phyloP scores from a whole-genome alignment of 2,888 invertebrate genomes.

The Erynnis tages region DNA sequence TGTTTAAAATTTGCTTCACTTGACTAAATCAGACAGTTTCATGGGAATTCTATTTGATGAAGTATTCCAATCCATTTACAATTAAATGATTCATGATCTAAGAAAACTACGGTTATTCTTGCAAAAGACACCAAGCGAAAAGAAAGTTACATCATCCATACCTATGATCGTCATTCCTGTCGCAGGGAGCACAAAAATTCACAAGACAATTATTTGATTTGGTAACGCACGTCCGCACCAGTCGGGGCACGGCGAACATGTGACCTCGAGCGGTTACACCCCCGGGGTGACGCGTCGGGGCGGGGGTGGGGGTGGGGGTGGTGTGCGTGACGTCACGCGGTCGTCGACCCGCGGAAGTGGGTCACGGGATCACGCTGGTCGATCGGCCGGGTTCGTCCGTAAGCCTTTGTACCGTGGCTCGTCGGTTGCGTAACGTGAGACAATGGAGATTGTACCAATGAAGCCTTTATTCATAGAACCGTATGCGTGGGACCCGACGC shows the following conservation, averaged over 20 bases:
- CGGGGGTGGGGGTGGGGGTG: constrained; percentile 43
- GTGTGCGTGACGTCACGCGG: constrained; percentile 72
- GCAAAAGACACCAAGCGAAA: constrained; percentile 9
- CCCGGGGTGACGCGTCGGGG: constrained; percentile 57
- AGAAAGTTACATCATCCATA: constrained; percentile 51
- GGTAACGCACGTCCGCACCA: constrained; percentile 52
- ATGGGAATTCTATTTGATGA: no score
- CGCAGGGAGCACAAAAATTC: constrained; percentile 38
- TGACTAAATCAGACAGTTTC: no score
- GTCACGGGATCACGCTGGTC: constrained; percentile 67
- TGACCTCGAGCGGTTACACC: constrained; percentile 74
- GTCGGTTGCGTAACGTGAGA: constrained; percentile 16
- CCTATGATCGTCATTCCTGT: constrained; percentile 66
- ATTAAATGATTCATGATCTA: no score
- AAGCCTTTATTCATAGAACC: constrained; percentile 8
- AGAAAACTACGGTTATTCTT: no score
- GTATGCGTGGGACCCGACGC: not conserved
- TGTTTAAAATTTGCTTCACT: no score
- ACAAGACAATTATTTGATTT: constrained; percentile 36
- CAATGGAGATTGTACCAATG: constrained; percentile 13
- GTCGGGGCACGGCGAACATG: constrained; percentile 54
- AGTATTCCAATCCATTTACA: no score
- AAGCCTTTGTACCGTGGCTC: constrained; percentile 13
- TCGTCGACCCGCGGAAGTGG: constrained; percentile 71
- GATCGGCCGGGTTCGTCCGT: constrained; percentile 49